Percentiles rank a stretch among this genome's conserved stretches.
Evolutionary conservation across 2,797 vertebrate species (phyloP).

Genomic region (Echeneis naucrates): DNA sequence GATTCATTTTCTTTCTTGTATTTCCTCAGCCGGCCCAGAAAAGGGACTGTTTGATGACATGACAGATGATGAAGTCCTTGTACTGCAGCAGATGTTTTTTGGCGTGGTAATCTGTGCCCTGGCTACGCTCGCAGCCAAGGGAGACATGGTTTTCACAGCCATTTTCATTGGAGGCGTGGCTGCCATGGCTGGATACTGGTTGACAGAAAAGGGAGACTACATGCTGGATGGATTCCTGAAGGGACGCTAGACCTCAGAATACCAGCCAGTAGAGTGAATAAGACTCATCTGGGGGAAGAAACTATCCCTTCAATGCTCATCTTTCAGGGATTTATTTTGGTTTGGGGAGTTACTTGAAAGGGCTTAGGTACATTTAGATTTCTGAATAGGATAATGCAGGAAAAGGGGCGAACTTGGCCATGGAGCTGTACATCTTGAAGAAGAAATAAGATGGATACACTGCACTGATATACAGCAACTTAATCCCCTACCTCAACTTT

Average conservation of each 20-base stretch:
- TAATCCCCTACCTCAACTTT: conserved; percentile 51
- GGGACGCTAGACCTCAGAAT: conserved; percentile 86
- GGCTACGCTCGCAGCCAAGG: conserved; percentile 95
- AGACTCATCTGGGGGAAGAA: conserved; percentile 39
- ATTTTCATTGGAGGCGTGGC: conserved; percentile 97
- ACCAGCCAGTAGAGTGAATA: conserved; percentile 25
- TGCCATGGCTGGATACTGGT: conserved; percentile 98
- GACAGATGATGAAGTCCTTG: conserved; percentile 96
- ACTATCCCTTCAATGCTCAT: conserved; percentile 48
- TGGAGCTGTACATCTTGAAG: conserved; percentile 41
- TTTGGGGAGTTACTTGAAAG: conserved; percentile 62
- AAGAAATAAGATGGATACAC: conserved; percentile 48
- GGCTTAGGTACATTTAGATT: conserved; percentile 54
- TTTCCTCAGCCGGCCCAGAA: conserved; percentile 84
- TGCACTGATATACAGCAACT: conserved; percentile 71
- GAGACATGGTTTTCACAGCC: conserved; percentile 98
- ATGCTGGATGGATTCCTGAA: conserved; percentile 95
- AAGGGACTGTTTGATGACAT: conserved; percentile 96
- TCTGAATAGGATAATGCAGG: conserved; percentile 44
- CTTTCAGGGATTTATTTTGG: conserved; percentile 70
- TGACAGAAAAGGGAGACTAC: conserved; percentile 94
- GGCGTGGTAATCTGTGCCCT: conserved; percentile 95
- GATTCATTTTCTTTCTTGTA: background rate
- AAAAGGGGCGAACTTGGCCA: conserved; percentile 50
- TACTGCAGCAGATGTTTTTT: conserved; percentile 99